Percentiles rank a stretch among this genome's conserved stretches.
Evolutionary conservation across 2,797 vertebrate species (phyloP).

Genomic region (Champsocephalus gunnari): DNA sequence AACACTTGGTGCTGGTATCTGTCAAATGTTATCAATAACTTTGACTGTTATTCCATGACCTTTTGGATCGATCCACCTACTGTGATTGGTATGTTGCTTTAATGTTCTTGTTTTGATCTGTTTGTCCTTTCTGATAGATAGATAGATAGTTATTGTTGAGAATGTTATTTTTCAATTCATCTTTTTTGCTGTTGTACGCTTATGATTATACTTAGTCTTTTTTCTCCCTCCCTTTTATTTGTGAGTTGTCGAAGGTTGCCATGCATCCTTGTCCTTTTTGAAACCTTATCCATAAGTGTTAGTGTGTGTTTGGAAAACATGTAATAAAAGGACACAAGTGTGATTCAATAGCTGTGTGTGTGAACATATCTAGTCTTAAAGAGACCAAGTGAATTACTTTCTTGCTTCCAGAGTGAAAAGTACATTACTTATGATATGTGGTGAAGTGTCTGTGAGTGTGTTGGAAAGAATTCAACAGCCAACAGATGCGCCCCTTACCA

Average conservation of each 20-base stretch:
- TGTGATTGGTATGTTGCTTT: background rate
- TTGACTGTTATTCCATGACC: background rate
- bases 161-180: background rate
- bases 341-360: too few relatives aligned
- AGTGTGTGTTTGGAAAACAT: conserved; percentile 17
- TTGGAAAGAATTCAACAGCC: conserved; percentile 39
- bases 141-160: background rate
- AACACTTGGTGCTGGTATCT: background rate
- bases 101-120: background rate
- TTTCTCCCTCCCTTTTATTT: background rate
- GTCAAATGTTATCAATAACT: background rate
- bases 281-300: background rate
- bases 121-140: background rate
- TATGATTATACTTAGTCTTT: background rate
- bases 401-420: conserved; percentile 19
- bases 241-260: background rate
- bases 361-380: background rate
- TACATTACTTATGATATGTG: background rate
- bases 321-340: background rate
- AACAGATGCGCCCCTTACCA: conserved; percentile 16
- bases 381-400: conserved; percentile 7
- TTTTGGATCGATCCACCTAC: background rate
- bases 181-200: background rate
- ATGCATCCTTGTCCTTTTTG: background rate
- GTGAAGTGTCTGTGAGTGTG: conserved; percentile 20